Evolutionary conservation across 2,888 invertebrate genomes (phyloP), one percentile per base, ranked within the genome.

Genomic region (Agrotis puta): DNA sequence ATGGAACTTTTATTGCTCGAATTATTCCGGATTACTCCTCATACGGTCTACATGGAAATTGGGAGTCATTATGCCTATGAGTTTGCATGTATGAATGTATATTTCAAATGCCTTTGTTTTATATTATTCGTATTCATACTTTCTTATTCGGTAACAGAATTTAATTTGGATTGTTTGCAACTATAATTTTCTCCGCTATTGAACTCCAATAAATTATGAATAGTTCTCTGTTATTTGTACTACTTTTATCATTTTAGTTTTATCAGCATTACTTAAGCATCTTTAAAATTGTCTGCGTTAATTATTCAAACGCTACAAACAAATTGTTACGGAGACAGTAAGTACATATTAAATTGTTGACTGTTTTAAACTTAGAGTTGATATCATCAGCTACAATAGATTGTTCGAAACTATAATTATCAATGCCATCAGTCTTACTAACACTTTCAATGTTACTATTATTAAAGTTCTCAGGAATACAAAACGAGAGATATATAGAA

Each of bases 41-140:
- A 70, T 81, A 75, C 81, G 70, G 70, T 81, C 77, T 73, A 75
- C 77, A 83, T 83, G 85, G 83, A 83, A 83, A 83, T 81, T 77
- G 22, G 58, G 59, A 71, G 81, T 77, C 81, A 85, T 83, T 83
- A 85, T 83, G 83, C 85, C 83, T 74, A 85, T 83, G 77, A 81
- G 75, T 73, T 75, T 70, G 65, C 65, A 74, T 65, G 63, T 73
- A 73, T 33, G 80, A 77, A 82, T 83, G 71, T 83, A 80, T 77
- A 84, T 84, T 71, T 83, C 71, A 68, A 77, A 80, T 62, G 39
- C 63, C 53, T 64, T 67, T 69, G 53, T 73, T 81, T 58, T 53
- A 57, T 48, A 47, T 65, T 56, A 72, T 72, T 77, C 58, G 58
- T 51, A 14, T 47, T 57, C 22, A 56, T 69, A 63, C 45, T 39